Evolutionary conservation across 2,113 vertebrate species (phyloP), one percentile per base, ranked within the genome.

Genomic region (Cranoglanis bouderius): DNA sequence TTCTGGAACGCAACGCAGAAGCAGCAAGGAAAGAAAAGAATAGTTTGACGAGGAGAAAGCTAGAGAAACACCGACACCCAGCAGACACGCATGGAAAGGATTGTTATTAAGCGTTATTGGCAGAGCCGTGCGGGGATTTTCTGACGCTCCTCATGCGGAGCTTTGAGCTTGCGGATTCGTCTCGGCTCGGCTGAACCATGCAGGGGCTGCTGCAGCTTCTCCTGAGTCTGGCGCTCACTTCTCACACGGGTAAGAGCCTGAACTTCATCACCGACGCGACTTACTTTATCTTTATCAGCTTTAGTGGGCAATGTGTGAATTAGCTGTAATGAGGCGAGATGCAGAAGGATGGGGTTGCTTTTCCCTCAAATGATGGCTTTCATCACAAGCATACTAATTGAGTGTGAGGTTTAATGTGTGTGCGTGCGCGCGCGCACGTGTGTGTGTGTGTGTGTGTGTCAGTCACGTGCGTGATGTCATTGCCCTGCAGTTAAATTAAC

Each of bases 131-230:
- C 74, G 82, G 72, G 87, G 93, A 90, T 92, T 91, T 94, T 85
- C 94, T 94, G 94, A 95, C 95, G 96, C 93, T 94, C 94, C 93
- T 93, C 94, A 92, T 93, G 94, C 94, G 94, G 95, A 95, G 93
- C 91, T 91, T 53, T 92, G 94, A 93, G 93, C 94, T 93, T 92
- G 93, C 94, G 94, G 94, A 93, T 93, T 94, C 93, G 90, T 87
- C 92, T 61, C 70, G 85, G 94, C 95, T 95, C 92, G 94, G 93
- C 89, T 95, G 94, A 95, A 95, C 93, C 95, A 96, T 96, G 95
- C 94, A 93, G 93, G 92, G 91, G 84, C 84, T 91, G 93, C 95
- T 95, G 88, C 87, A 89, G 93, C 94, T 95, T 92, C 94, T 95
- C 90, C 93, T 96, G 92, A 94, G 93, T 95, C 94, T 95, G 94